Base-by-base conservation (phyloP, 1,140 invertebrate genomes). In the Dinothrombium tinctorium region DNA sequence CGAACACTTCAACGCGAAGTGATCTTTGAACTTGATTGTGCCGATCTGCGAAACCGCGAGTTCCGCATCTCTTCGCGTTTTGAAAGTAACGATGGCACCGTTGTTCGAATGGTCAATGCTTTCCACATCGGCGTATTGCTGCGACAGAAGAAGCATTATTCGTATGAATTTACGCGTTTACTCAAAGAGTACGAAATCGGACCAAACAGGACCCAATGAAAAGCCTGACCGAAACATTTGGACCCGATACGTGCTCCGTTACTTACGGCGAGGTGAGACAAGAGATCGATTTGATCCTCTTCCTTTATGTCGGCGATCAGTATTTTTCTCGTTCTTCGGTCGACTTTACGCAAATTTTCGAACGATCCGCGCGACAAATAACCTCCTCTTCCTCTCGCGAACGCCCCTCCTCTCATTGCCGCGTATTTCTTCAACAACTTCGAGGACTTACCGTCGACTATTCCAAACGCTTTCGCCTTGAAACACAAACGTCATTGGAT, bases 311-410 rank as follows among this genome's bases (percentile, higher is more conserved):
- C 78, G 23, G 74, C 75, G 9, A 84, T 69, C 46, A 78, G 63
- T 33, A 84, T 58, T 51, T 74, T 72, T 1, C 73, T 74, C 11
- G 79, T 76, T 44, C 80, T 59, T 50, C 80, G 73, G 60, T 84
- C 81, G 8, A 84, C 68, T 1, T 31, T 40, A 22, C 33, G 7
- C 7, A 36, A 21, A 8, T 36, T 36, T 21, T 36, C 33, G 67
- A 69, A 31, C 24, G 71, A 66, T 25, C 44, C 55, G 69, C 72
- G 21, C 61, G 57, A 19, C 19, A 49, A 22, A 42, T 47, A 31
- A 37, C 17, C 35, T 35, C 37, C 28, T 28, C 41, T 19, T 43
- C 51, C 22, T 22, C 43, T 41, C 35, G 37, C 40, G 14, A 40
- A 37, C 11, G 42, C 42, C 6, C 32, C 20, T 12, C 41, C 42